Base-by-base conservation (phyloP, 2,797 vertebrate genomes). In the Bradypodion pumilum region DNA sequence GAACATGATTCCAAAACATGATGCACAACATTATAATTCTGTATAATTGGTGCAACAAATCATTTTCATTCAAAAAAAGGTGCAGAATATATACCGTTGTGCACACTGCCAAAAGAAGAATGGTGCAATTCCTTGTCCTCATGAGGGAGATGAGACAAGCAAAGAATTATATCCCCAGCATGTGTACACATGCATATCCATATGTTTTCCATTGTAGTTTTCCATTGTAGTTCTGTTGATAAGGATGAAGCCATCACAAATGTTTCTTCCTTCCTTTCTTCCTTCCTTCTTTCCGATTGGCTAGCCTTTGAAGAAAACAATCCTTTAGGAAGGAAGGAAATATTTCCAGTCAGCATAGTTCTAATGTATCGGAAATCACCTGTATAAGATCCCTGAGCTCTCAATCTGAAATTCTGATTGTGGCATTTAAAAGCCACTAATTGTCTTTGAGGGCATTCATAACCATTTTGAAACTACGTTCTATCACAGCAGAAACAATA, bases 371-470 rank as follows among this genome's bases (percentile, higher is more conserved):
- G 56, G 46, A 85, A 81, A 84, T 59, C 40, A 85, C 5, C 59
- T 46, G 82, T 84, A 83, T 66, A 74, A 44, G 37, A 5, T 72
- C 25, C 40, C 7, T 5, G 3, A 0, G 23, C 29, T 49, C 59
- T 75, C 16, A 21, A 0, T 72, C 25, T 79, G 78, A 46, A 75
- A 0, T 74, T 87, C 59, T 81, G 74, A 76, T 40, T n/a, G 66
- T 89, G 62, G 2, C 56, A 85, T 85, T 90, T 87, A 63, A 87
- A 80, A 60, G 40, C 70, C 83, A 66, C 2, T 85, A 80, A 74
- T 68, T 78, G 68, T 25, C 5, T 52, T 65, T 80, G 7, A 78
- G 52, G 4, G 62, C 65, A 72, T 68, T 79, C 4, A 29, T 79
- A 73, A 66, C 46, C 56, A 66, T 40, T 83, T 1, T 44, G 21